phyloP scores from a whole-genome alignment of 1,140 invertebrate genomes.

The Oryzaephilus surinamensis region DNA sequence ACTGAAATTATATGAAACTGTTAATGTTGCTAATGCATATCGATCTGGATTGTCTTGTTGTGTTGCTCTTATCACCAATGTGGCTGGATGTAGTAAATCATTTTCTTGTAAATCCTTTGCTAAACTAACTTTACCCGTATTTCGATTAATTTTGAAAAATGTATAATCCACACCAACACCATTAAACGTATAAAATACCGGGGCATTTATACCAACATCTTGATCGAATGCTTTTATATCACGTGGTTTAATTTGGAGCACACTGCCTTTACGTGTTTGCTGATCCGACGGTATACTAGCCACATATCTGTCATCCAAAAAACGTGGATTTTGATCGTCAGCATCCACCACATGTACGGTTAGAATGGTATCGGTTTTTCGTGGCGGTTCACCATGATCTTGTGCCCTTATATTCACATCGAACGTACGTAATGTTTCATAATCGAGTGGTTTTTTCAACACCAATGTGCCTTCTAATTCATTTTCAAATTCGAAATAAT shows the following conservation, averaged over 20 bases:
- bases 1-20: slow-evolving; percentile 40
- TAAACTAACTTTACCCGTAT: slow-evolving; percentile 45
- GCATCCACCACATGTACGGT: slow-evolving; percentile 76
- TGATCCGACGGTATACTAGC: slow-evolving; percentile 54
- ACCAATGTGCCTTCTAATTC: slow-evolving; percentile 78
- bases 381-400: slow-evolving; percentile 75
- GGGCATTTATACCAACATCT: slow-evolving; percentile 67
- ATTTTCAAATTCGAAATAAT: slow-evolving; percentile 73
- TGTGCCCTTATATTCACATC: slow-evolving; percentile 69
- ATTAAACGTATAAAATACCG: slow-evolving; percentile 57
- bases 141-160: slow-evolving; percentile 37
- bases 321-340: slow-evolving; percentile 84
- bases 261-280: slow-evolving; percentile 38
- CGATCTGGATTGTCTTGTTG: slow-evolving; percentile 74
- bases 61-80: slow-evolving; percentile 56
- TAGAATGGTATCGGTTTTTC: slow-evolving; percentile 60
- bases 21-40: slow-evolving; percentile 72
- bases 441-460: slow-evolving; percentile 70
- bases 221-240: slow-evolving; percentile 67
- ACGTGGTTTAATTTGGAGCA: slow-evolving; percentile 43
- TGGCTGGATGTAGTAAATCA: slow-evolving; percentile 51
- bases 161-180: slow-evolving; percentile 46
- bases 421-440: slow-evolving; percentile 70
- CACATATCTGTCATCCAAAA: slow-evolving; percentile 65
- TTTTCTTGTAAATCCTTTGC: slow-evolving; percentile 48